Percentiles rank a stretch among this genome's conserved stretches.
Evolutionary conservation across 2,888 invertebrate genomes (phyloP).

Genomic region (Drosophila demipolita): DNA sequence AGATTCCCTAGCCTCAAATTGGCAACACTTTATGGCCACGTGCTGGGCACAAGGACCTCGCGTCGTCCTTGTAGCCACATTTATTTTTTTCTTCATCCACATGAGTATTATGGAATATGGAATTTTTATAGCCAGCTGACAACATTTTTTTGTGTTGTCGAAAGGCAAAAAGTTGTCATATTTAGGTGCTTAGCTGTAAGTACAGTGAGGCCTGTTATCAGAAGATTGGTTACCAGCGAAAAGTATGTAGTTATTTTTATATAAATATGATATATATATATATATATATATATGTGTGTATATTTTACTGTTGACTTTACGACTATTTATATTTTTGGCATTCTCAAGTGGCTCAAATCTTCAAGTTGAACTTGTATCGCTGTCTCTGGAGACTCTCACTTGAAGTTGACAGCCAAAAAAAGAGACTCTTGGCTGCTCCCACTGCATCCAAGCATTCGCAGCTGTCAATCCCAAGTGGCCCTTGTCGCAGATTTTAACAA

Average conservation of each 20-base stretch:
- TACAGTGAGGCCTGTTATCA: constrained; percentile 41
- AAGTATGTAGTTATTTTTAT: background rate
- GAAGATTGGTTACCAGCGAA: background rate
- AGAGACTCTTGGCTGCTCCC: constrained; percentile 30
- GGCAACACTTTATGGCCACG: constrained; percentile 74
- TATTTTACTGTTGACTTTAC: background rate
- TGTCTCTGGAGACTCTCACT: constrained; percentile 48
- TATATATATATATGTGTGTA: background rate
- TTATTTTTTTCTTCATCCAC: constrained; percentile 10
- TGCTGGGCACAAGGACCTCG: constrained; percentile 32
- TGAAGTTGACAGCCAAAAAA: constrained; percentile 21
- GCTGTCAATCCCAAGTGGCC: constrained; percentile 70
- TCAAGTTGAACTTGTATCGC: constrained; percentile 56
- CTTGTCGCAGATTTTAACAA: constrained; percentile 75
- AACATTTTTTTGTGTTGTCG: constrained; percentile 15
- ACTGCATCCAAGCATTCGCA: constrained; percentile 20
- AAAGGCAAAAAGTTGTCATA: constrained; percentile 16
- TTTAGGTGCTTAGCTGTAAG: constrained; percentile 32
- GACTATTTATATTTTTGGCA: constrained; percentile 18
- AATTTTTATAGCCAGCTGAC: constrained; percentile 57
- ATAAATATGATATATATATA: background rate
- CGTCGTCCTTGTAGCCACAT: constrained; percentile 66
- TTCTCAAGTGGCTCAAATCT: constrained; percentile 52
- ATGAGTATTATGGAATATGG: constrained; percentile 23
- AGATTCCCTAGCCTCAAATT: constrained; percentile 37